These are phyloP conservation scores for Porites lutea DNA, from an alignment of 64 coral and sea anemone genomes.

Conservation along the genomic window DNA sequence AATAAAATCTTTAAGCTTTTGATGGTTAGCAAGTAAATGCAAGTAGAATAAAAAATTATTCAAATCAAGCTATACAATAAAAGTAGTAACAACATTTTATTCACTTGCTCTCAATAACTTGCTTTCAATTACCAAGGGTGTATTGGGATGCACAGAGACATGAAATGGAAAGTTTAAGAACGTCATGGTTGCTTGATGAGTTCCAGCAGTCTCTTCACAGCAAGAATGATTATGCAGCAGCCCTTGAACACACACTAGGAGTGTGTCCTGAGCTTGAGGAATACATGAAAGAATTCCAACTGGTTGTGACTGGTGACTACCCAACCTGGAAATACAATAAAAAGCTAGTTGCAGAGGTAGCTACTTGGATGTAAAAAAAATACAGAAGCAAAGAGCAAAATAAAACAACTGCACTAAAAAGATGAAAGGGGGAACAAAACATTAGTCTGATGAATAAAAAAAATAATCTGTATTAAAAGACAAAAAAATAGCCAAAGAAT, in stretches of 20 bases:
- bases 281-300: constrained; percentile 15
- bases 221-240: constrained; percentile 18
- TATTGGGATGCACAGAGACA: background rate
- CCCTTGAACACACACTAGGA: background rate
- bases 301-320: too few species aligned
- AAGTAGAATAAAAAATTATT: too few species aligned
- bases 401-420: too few species aligned
- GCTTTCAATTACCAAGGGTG: background rate
- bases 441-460: too few species aligned
- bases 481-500: too few species aligned
- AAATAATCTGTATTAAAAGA: too few species aligned
- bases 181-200: too few species aligned
- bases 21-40: too few species aligned
- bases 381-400: background rate
- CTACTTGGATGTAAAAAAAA: constrained; percentile 15
- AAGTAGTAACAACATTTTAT: background rate
- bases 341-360: constrained; percentile 29
- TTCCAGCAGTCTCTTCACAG: background rate
- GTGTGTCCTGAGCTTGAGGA: background rate
- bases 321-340: too few species aligned
- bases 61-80: too few species aligned
- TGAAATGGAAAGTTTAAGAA: background rate
- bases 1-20: too few species aligned
- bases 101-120: background rate
- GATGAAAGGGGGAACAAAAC: too few species aligned